Evolutionary conservation across 2,888 invertebrate genomes (phyloP), one percentile per base, ranked within the genome.

Genomic region (Actias luna): DNA sequence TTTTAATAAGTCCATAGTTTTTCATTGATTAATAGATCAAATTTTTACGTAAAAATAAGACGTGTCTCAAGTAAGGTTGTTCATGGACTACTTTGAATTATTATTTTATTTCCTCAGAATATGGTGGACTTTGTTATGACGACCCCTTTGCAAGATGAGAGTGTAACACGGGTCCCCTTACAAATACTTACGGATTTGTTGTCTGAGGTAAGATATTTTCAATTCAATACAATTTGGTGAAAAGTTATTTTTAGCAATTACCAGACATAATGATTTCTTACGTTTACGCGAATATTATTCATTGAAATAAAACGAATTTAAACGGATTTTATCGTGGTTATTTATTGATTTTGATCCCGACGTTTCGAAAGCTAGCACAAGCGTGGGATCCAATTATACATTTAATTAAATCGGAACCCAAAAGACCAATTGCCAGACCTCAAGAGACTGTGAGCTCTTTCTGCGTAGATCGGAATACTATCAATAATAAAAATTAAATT

Each of bases 101-200:
- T 22, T 22, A 50, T 50, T 50, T 25, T 25, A 25, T 4, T 68
- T 71, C 71, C 90, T 52, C 89, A 96, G 96, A 94, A 94, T 69
- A 94, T 97, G 94, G 95, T 96, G 60, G 96, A 96, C 75, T 95
- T 96, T 72, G 95, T 95, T 1, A 93, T 95, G 80, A 94, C 94
- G 66, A 96, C 96, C 4, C 96, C 96, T 0, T 92, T 97, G 58
- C 96, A 97, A 85, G 96, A 97, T 78, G 95, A 96, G 69, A 93
- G 94, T 73, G 95, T 96, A 46, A 95, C 95, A 66, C 94, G 95
- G 60, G 94, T 95, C 36, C 96, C 96, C 4, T 83, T 96, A 66
- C 95, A 95, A 75, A 94, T 96, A 27, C 94, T 96, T 25, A 96
- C 96, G 4, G 94, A 95, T 74, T 89, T 96, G 57, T 89, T 97